phyloP scores from a whole-genome alignment of 2,888 invertebrate species.

The Listrodromus nycthemerus region DNA sequence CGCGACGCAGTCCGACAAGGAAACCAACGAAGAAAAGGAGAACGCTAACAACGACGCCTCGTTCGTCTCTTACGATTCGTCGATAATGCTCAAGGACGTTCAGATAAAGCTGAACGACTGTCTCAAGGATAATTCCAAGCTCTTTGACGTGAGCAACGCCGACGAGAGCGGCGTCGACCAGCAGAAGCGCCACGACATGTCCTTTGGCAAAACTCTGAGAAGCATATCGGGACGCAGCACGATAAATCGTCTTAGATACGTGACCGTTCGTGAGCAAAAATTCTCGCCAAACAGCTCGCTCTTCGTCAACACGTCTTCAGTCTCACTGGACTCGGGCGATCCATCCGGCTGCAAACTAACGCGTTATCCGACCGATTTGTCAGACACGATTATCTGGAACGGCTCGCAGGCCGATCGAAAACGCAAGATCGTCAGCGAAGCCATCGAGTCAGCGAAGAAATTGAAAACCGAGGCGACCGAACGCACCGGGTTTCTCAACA shows the following conservation, averaged over 20 bases:
- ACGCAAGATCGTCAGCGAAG: slow-evolving; percentile 72
- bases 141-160: slow-evolving; percentile 68
- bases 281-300: slow-evolving; percentile 81
- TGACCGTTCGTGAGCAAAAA: slow-evolving; percentile 77
- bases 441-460: slow-evolving; percentile 73
- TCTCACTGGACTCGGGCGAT: slow-evolving; percentile 74
- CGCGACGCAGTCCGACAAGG: slow-evolving; percentile 64
- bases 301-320: slow-evolving; percentile 80
- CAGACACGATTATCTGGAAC: slow-evolving; percentile 71
- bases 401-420: slow-evolving; percentile 76
- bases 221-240: slow-evolving; percentile 81
- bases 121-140: slow-evolving; percentile 77
- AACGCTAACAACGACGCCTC: slow-evolving; percentile 69
- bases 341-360: slow-evolving; percentile 71
- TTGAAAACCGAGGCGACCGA: slow-evolving; percentile 73
- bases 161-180: slow-evolving; percentile 30
- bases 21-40: slow-evolving; percentile 54
- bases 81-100: slow-evolving; percentile 79
- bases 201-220: slow-evolving; percentile 81
- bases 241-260: slow-evolving; percentile 77
- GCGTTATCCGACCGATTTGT: slow-evolving; percentile 71
- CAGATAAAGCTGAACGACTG: slow-evolving; percentile 81
- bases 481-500: slow-evolving; percentile 71
- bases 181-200: slow-evolving; percentile 71
- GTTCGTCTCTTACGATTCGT: slow-evolving; percentile 77